phyloP scores from a whole-genome alignment of 2,113 vertebrate species.

The Catharus fuscescens region DNA sequence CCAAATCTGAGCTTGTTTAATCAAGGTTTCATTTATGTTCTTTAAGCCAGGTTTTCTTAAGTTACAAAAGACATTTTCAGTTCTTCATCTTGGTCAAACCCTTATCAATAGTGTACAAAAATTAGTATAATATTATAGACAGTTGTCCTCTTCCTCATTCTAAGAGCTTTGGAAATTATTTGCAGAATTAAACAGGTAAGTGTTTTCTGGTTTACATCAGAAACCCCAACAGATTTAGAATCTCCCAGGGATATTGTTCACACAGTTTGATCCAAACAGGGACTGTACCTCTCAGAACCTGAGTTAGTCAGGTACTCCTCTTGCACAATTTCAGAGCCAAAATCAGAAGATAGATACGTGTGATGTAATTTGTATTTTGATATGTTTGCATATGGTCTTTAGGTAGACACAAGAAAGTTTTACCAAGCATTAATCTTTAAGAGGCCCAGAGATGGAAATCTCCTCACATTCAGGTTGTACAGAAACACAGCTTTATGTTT shows the following conservation, averaged over 20 bases:
- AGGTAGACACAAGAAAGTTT: neutral
- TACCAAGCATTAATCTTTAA: neutral
- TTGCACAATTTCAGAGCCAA: neutral
- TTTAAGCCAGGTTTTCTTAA: neutral
- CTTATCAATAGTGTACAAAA: neutral
- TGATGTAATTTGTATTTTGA: neutral
- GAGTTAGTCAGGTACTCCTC: neutral
- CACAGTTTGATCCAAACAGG: neutral
- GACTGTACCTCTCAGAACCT: neutral
- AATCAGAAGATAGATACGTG: neutral
- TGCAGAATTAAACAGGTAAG: neutral
- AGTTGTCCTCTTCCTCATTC: neutral
- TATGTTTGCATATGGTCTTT: neutral
- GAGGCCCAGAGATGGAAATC: neutral
- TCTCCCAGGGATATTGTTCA: neutral
- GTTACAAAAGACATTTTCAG: neutral
- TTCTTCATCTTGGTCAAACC: neutral
- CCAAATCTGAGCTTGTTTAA: neutral
- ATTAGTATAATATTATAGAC: neutral
- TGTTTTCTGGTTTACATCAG: neutral
- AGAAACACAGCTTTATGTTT: neutral
- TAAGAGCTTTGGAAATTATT: neutral
- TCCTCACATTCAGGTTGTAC: neutral
- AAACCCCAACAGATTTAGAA: neutral
- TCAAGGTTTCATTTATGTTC: neutral